Conservation (phyloP, 2,797 vertebrate species). For the Pseudochaenichthys georgianus region DNA sequence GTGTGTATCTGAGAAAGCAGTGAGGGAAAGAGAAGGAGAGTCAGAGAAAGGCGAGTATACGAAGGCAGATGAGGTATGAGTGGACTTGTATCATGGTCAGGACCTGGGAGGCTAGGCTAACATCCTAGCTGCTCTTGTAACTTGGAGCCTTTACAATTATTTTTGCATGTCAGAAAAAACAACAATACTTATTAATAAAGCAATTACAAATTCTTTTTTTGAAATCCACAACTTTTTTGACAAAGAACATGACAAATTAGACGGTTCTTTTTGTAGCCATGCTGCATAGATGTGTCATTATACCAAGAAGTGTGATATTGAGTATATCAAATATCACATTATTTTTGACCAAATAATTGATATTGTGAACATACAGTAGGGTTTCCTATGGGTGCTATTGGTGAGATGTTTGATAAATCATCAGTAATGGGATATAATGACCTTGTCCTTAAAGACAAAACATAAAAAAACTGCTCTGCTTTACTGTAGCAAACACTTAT, state of each 20-base stretch:
- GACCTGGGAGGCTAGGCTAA: conserved; percentile 6
- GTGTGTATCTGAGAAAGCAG: conserved; percentile 41
- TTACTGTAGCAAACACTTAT: no score
- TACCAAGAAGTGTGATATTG: no score
- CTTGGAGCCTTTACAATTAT: neutral
- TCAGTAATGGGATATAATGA: no score
- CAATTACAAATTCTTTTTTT: neutral
- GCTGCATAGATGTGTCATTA: neutral
- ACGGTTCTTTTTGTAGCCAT: neutral
- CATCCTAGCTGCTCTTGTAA: conserved; percentile 8
- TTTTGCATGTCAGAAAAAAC: conserved; percentile 8
- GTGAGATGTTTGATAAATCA: no score
- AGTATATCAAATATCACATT: no score
- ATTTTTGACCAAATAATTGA: no score
- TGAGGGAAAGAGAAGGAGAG: conserved; percentile 16
- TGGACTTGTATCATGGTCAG: conserved; percentile 24
- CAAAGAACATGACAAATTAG: neutral
- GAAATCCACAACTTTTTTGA: neutral
- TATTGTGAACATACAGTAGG: no score
- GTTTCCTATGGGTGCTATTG: no score
- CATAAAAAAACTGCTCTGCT: no score
- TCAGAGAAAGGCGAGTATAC: conserved; percentile 41
- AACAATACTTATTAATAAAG: neutral
- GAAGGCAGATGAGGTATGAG: conserved; percentile 31
- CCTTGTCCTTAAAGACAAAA: no score